A percentile compares a stretch with the other conserved stretches of the same genome.
phyloP scores from a whole-genome alignment of 2,888 invertebrate species.

The Folsomia manolachei region DNA sequence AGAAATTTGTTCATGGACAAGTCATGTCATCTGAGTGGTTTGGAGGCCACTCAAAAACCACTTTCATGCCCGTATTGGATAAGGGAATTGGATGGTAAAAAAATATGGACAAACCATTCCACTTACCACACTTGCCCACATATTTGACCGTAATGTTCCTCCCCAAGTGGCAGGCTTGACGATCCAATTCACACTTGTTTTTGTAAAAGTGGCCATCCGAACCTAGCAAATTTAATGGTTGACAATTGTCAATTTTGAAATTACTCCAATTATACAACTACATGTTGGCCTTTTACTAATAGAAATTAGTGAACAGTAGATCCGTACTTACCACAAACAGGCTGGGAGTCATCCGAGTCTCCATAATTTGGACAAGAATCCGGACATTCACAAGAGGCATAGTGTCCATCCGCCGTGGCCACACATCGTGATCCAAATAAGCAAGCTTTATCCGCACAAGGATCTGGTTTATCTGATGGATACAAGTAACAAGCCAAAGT shows the following conservation, averaged over 20 bases:
- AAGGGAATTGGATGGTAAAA: conserved; percentile 15
- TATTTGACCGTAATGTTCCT: conserved; percentile 77
- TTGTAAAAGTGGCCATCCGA: conserved; percentile 59
- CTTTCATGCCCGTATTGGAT: not conserved
- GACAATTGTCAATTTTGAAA: no score
- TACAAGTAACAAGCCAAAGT: conserved; percentile 53
- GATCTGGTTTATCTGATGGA: conserved; percentile 67
- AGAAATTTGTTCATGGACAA: not conserved
- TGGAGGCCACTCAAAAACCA: not conserved
- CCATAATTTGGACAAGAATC: conserved; percentile 77
- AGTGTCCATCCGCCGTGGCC: conserved; percentile 51
- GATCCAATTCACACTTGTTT: conserved; percentile 79
- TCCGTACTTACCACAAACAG: conserved; percentile 68
- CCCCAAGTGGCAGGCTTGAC: conserved; percentile 71
- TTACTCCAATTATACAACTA: no score
- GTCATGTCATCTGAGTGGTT: not conserved
- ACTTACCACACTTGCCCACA: conserved; percentile 82
- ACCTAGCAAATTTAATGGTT: conserved; percentile 11
- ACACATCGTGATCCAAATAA: conserved; percentile 69
- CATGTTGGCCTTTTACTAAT: no score
- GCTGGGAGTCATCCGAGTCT: conserved; percentile 73
- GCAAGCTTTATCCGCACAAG: conserved; percentile 68
- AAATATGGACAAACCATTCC: no score
- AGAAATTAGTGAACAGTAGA: no score
- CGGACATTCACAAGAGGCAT: conserved; percentile 50